These are phyloP conservation scores for Thecocarcelia acutangulata DNA, from an alignment of 2,888 invertebrate genomes.

Conservation along the genomic window DNA sequence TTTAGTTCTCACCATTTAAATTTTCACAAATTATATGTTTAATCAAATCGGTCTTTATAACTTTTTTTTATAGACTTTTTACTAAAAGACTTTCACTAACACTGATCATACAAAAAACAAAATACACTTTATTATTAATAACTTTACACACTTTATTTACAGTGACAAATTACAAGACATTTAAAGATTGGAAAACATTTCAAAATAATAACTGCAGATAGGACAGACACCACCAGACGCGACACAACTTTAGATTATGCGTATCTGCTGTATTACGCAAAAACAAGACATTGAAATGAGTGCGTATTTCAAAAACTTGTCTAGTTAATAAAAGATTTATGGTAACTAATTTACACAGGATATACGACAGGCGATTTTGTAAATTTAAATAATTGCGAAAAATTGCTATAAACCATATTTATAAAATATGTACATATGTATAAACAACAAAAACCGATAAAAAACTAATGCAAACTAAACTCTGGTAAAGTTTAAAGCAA, in stretches of 20 bases:
- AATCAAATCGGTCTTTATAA: not conserved
- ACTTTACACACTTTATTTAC: slow-evolving; percentile 36
- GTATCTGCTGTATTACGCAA: slow-evolving; percentile 63
- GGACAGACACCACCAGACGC: slow-evolving; percentile 4
- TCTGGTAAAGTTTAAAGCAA: slow-evolving; percentile 60
- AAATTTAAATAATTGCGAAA: slow-evolving; percentile 12
- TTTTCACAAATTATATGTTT: not conserved
- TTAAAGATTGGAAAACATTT: slow-evolving; percentile 51
- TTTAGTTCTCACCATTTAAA: slow-evolving; percentile 44
- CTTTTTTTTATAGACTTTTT: slow-evolving; percentile 20
- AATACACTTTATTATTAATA: slow-evolving; percentile 14
- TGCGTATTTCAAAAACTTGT: slow-evolving; percentile 53
- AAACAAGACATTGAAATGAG: slow-evolving; percentile 37
- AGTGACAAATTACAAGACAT: slow-evolving; percentile 62
- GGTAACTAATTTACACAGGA: slow-evolving; percentile 55
- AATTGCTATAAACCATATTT: slow-evolving; percentile 2
- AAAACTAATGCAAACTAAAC: slow-evolving; percentile 52
- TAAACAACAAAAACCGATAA: slow-evolving; percentile 39
- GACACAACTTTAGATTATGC: slow-evolving; percentile 2
- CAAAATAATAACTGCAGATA: slow-evolving; percentile 1
- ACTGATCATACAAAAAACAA: slow-evolving; percentile 11
- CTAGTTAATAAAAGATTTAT: slow-evolving; percentile 46
- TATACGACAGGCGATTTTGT: slow-evolving; percentile 50
- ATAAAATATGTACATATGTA: not conserved
- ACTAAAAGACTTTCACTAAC: slow-evolving; percentile 64